Base-by-base conservation (phyloP, 2,888 invertebrate genomes). In the Lithophane leautieri region DNA sequence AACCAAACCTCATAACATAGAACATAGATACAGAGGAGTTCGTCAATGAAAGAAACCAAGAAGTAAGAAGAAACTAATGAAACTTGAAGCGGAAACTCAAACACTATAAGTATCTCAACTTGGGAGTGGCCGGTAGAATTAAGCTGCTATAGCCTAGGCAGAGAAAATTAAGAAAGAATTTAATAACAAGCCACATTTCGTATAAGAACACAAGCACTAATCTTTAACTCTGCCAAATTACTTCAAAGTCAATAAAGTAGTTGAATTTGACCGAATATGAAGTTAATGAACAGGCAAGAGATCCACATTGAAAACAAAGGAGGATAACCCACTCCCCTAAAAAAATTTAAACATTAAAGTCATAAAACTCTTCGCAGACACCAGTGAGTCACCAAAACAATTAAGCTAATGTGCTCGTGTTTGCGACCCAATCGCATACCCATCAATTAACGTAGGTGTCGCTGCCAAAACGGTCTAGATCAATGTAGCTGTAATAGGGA, bases 391-490 rank as follows among this genome's bases (percentile, higher is more conserved):
- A 83, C 44, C 66, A 19, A 58, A 68, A 75, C 71, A 84, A 78
- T 84, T 81, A 84, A 84, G 74, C 67, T 75, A 76, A 73, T 69
- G 75, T 75, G 56, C 54, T 66, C 71, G 65, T 80, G 73, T 84
- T 84, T 82, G 82, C 75, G 75, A 73, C 73, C 47, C 54, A 66
- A 84, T 68, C 70, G 79, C 75, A 73, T 71, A 62, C n/a, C 70
- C 70, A 75, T 66, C 70, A 71, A 84, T 76, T 77, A 73, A 82
- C 76, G 82, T 85, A 76, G 76, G 84, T 62, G 82, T 70, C 71
- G 40, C 28, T 80, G 83, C 83, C 85, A 85, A 84, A 84, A 82
- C 76, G 80, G 83, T 77, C 80, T 69, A 77, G 83, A 85, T 61
- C 85, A 80, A 76, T 74, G 82, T 70, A 61, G 58, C 61, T 75